Evolutionary conservation across 1,140 invertebrate genomes (phyloP).

Genomic region (Apis laboriosa): DNA sequence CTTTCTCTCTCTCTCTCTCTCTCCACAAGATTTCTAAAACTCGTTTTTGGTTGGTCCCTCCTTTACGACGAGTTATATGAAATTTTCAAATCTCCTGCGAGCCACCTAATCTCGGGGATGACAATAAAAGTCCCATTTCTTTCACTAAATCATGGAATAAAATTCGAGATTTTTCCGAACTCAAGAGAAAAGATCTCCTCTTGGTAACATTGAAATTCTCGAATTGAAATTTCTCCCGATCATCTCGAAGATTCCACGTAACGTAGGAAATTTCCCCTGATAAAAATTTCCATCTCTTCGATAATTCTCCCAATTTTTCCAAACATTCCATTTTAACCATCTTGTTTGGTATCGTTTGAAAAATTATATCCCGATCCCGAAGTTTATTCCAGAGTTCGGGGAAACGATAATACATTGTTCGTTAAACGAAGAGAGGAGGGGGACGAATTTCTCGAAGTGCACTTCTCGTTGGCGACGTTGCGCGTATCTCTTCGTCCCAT

Average conservation of each 20-base stretch:
- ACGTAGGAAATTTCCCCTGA: not conserved
- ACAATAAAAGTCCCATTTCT: not conserved
- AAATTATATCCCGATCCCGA: not conserved
- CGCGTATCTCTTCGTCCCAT: not conserved
- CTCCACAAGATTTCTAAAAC: no score
- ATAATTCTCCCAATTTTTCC: not conserved
- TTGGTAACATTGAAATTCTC: not conserved
- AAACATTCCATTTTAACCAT: no score
- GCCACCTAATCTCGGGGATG: not conserved
- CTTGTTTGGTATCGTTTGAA: not conserved
- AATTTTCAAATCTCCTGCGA: not conserved
- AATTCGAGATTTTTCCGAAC: not conserved
- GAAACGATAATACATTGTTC: slow-evolving; percentile 8
- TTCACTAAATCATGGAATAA: no score
- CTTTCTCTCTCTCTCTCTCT: not conserved
- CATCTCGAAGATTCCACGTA: not conserved
- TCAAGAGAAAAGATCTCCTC: no score
- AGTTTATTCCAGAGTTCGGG: not conserved
- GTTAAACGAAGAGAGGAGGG: not conserved
- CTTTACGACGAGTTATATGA: slow-evolving; percentile 15
- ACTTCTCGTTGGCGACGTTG: not conserved
- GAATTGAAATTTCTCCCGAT: not conserved
- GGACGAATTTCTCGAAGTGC: not conserved
- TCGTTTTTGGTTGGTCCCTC: not conserved
- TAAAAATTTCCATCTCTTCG: no score